Base-by-base conservation (phyloP, 2,113 vertebrate species). In the Perca schrenkii region DNA sequence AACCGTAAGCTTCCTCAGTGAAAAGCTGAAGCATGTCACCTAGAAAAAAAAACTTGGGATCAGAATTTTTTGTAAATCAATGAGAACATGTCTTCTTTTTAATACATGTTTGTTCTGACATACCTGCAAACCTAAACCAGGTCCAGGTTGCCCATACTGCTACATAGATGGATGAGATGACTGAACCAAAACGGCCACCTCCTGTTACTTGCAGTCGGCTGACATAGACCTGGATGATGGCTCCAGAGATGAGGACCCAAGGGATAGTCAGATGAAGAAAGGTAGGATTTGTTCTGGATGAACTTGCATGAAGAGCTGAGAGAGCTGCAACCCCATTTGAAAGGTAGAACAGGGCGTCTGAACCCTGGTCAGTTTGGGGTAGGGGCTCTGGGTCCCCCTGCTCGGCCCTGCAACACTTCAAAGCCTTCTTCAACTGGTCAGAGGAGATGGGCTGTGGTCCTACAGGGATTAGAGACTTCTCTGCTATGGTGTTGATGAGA, bases 61-160 rank as follows among this genome's bases (percentile, higher is more conserved):
- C 2, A 83, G 3, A 65, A 28, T 58, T 40, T 53, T 72, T 13
- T 14, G 7, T 25, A 34, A 63, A 53, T 77, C 7, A 70, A 8
- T 36, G 1, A 52, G 4, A 22, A n/a, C 7, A 74, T 14, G 36
- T 64, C 1, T 66, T 8, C 2, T 15, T 46, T 2, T 46, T 2
- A 17, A 54, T 25, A 46, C 14, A 34, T 34, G 4, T 60, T 77
- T 80, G 6, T 6, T 53, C 3, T 21, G 17, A 81, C 16, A 22
- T 13, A 97, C 97, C 96, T 96, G 96, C 94, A 89, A 97, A 95
- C 10, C 96, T 95, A 77, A 96, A 97, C 97, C 97, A 97, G 47
- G 94, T 93, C 97, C 97, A 98, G 0, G 92, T 95, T 31, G 94
- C 97, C 97, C 97, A 98, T 31, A 97, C 88, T 40, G 88, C 95